A percentile compares a stretch with the other conserved stretches of the same genome.
phyloP scores from a whole-genome alignment of 92 coral and sea anemone species.

The Paragorgia papillata region DNA sequence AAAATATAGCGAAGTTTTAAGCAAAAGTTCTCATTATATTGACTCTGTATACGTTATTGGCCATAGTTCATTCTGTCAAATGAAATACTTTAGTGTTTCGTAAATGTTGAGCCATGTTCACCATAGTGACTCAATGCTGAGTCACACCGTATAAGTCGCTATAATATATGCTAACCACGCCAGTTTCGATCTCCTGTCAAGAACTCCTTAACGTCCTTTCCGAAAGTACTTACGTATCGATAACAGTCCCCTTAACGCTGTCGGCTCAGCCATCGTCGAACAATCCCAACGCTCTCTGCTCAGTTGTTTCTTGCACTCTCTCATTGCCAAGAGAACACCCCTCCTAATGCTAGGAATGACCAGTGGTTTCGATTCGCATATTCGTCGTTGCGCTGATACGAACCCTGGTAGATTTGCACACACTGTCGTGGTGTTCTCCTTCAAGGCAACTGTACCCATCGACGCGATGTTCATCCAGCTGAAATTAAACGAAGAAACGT shows the following conservation, averaged over 20 bases:
- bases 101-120: too few relatives aligned
- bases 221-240: slow-evolving; percentile 69
- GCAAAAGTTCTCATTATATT: too few relatives aligned
- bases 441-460: slow-evolving; percentile 1
- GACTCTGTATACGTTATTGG: too few relatives aligned
- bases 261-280: slow-evolving; percentile 70
- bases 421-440: slow-evolving; percentile 53
- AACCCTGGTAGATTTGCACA: slow-evolving; percentile 85
- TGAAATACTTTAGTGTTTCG: too few relatives aligned
- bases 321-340: slow-evolving; percentile 81
- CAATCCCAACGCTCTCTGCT: slow-evolving; percentile 93
- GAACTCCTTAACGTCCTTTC: too few relatives aligned
- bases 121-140: too few relatives aligned
- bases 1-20: too few relatives aligned
- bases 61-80: too few relatives aligned
- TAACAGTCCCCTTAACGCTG: slow-evolving; percentile 83
- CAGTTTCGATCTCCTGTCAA: too few relatives aligned
- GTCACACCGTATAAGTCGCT: too few relatives aligned
- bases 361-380: slow-evolving; percentile 87
- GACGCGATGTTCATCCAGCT: slow-evolving; percentile 47
- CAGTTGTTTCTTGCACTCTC: slow-evolving; percentile 87
- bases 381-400: slow-evolving; percentile 69
- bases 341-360: slow-evolving; percentile 83
- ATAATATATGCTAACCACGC: too few relatives aligned
- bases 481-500: neutral